These are phyloP conservation scores for Ceryle rudis DNA, from an alignment of 2,797 vertebrate genomes.

Conservation along the genomic window DNA sequence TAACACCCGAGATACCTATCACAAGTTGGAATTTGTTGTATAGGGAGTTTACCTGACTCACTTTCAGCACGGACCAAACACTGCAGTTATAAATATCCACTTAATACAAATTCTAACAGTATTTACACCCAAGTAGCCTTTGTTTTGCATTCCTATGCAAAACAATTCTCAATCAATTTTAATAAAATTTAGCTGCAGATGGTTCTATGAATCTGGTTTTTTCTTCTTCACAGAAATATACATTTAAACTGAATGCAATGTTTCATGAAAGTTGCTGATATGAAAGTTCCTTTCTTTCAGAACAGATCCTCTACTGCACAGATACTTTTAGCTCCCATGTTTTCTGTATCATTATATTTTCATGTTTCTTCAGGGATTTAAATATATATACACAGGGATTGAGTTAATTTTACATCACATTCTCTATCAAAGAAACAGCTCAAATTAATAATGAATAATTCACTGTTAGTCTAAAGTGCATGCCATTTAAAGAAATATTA, in stretches of 20 bases:
- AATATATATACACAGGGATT: neutral
- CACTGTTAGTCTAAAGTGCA: neutral
- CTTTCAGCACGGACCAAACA: neutral
- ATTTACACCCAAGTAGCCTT: neutral
- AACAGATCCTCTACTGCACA: neutral
- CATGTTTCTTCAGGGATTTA: neutral
- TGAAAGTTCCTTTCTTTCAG: neutral
- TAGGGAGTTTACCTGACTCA: neutral
- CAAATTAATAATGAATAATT: neutral
- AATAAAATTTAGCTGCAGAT: neutral
- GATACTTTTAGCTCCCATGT: neutral
- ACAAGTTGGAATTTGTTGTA: neutral
- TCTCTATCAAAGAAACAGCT: neutral
- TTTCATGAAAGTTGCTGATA: neutral
- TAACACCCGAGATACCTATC: neutral
- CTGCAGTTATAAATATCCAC: neutral
- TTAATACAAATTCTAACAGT: neutral
- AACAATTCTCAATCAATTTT: neutral
- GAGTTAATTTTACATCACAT: neutral
- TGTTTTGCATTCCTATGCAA: neutral
- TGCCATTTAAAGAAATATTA: neutral
- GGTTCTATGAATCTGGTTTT: neutral
- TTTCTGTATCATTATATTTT: neutral
- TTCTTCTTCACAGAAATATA: neutral
- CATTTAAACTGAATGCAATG: neutral